Evolutionary conservation across 2,888 invertebrate species (phyloP).

Genomic region (Chironomus tentans): DNA sequence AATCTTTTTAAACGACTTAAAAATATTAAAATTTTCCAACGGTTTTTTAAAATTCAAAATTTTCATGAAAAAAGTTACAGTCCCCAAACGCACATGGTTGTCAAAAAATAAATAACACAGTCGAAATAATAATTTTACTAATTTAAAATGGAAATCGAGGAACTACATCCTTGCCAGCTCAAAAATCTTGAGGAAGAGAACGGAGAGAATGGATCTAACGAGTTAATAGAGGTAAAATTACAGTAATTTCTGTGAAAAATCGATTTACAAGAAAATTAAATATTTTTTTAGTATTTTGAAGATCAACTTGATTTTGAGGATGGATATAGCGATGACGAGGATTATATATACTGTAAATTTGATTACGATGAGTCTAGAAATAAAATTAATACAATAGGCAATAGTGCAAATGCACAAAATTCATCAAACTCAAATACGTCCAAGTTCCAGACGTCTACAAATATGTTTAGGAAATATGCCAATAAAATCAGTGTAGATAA

Average conservation of each 20-base stretch:
- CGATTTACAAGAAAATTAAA: not conserved
- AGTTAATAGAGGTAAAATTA: not conserved
- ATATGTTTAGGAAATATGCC: slow-evolving; percentile 65
- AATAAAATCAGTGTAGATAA: slow-evolving; percentile 77
- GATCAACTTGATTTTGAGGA: not conserved
- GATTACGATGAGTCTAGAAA: slow-evolving; percentile 28
- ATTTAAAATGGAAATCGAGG: not conserved
- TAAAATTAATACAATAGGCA: slow-evolving; percentile 26
- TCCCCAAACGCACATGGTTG: too few species aligned
- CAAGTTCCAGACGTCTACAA: slow-evolving; percentile 70
- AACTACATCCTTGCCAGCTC: not conserved
- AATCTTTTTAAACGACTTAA: too few species aligned
- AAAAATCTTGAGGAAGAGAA: not conserved
- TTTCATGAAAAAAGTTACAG: too few species aligned
- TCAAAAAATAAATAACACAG: too few species aligned
- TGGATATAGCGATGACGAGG: slow-evolving; percentile 29
- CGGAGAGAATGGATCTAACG: not conserved
- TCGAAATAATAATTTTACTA: not conserved
- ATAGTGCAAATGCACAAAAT: slow-evolving; percentile 45
- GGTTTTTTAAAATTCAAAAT: too few species aligned
- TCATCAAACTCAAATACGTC: slow-evolving; percentile 46
- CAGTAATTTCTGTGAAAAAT: not conserved
- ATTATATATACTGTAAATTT: slow-evolving; percentile 30
- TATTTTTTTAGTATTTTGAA: not conserved
- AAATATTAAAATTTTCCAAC: too few species aligned